Evolutionary conservation across 2,113 vertebrate genomes (phyloP).

Genomic region (Ivindomyrus marchei): DNA sequence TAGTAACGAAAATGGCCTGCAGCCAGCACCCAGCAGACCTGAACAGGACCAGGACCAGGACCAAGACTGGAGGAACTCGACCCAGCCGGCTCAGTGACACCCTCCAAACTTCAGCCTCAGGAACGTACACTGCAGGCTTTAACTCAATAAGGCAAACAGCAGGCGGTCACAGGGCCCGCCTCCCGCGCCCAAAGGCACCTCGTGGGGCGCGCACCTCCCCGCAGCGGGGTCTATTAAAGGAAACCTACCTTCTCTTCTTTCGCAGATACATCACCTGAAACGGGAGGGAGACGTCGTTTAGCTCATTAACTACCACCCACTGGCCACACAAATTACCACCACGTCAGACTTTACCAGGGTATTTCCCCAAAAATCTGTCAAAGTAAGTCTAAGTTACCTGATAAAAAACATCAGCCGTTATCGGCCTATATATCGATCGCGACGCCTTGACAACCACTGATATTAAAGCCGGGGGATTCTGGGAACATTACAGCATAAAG

Average conservation of each 20-base stretch:
- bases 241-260: constrained; percentile 76
- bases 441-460: background rate
- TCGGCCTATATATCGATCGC: background rate
- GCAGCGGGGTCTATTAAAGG: background rate
- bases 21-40: background rate
- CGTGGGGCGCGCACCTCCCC: no score
- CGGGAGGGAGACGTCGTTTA: constrained; percentile 12
- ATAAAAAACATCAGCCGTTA: background rate
- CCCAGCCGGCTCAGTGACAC: background rate
- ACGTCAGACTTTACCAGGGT: background rate
- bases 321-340: background rate
- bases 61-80: background rate
- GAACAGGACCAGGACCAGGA: background rate
- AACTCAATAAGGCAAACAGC: background rate
- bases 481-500: background rate
- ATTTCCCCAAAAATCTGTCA: background rate
- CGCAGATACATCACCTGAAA: constrained; percentile 80
- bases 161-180: background rate
- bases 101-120: background rate
- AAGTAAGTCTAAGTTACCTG: background rate
- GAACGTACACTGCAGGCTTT: background rate
- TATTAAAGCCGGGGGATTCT: background rate
- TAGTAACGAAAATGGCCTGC: background rate
- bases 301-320: background rate
- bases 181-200: background rate